Evolutionary conservation across 2,113 vertebrate species (phyloP).

Genomic region (Cyanoramphus novaezelandiae): DNA sequence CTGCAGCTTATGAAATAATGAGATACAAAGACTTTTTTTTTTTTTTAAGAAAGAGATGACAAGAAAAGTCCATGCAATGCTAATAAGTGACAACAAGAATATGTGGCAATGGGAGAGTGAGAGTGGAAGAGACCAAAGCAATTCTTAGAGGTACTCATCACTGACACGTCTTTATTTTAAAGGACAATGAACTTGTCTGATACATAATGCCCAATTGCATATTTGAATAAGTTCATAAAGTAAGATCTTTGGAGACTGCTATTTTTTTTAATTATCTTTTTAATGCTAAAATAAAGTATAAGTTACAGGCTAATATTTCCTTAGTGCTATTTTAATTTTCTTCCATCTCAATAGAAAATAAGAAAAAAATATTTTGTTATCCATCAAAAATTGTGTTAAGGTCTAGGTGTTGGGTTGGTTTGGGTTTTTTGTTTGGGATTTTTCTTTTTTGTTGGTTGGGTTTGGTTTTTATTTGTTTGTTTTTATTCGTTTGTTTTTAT

Average conservation of each 20-base stretch:
- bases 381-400: neutral
- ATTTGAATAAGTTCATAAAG: neutral
- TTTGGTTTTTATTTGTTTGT: too few species aligned
- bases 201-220: neutral
- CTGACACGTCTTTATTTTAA: neutral
- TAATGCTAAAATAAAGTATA: neutral
- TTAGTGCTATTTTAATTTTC: neutral
- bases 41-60: neutral
- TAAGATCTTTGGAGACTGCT: neutral
- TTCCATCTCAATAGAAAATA: neutral
- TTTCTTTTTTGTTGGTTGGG: neutral
- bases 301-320: neutral
- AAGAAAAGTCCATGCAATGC: neutral
- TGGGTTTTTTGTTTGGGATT: neutral
- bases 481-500: neutral
- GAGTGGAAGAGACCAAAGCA: neutral
- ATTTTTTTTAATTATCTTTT: neutral
- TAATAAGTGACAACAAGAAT: neutral
- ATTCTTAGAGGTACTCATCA: neutral
- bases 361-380: neutral
- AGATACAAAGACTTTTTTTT: neutral
- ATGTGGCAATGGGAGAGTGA: rapidly evolving
- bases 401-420: neutral
- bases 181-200: neutral
- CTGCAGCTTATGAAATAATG: neutral